A percentile compares a stretch with the other conserved stretches of the same genome.
phyloP scores from a whole-genome alignment of 2,888 invertebrate genomes.

The Andrena trimmerana region DNA sequence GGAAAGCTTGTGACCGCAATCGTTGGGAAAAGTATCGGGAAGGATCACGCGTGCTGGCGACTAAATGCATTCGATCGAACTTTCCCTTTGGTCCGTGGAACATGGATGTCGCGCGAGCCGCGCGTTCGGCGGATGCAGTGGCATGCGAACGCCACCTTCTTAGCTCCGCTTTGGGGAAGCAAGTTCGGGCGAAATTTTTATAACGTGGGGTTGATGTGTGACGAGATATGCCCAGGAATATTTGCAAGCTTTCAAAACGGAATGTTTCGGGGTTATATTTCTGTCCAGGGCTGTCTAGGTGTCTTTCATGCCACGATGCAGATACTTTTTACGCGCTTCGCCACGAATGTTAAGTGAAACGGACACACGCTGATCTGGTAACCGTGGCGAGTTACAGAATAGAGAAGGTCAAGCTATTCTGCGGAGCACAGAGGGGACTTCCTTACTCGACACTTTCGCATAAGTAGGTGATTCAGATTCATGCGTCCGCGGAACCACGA shows the following conservation, averaged over 20 bases:
- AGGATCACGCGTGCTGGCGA: slow-evolving; percentile 15
- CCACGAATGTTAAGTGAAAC: slow-evolving; percentile 4
- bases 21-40: slow-evolving; percentile 9
- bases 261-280: no score
- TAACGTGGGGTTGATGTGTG: no score
- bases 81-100: not conserved
- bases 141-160: no score
- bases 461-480: slow-evolving; percentile 65
- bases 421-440: slow-evolving; percentile 30
- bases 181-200: no score
- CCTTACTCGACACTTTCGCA: slow-evolving; percentile 63
- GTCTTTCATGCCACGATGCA: not conserved
- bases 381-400: slow-evolving; percentile 2
- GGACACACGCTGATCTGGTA: slow-evolving; percentile 10
- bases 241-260: no score
- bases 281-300: no score
- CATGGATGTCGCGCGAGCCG: no score
- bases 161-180: no score
- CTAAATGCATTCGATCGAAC: not conserved
- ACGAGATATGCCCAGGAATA: no score
- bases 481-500: slow-evolving; percentile 55
- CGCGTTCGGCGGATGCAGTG: no score
- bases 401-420: slow-evolving; percentile 41
- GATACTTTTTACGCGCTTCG: not conserved
- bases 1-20: slow-evolving; percentile 21